Evolutionary conservation across 2,113 vertebrate genomes (phyloP).

Genomic region (Anser brachyrhynchus): DNA sequence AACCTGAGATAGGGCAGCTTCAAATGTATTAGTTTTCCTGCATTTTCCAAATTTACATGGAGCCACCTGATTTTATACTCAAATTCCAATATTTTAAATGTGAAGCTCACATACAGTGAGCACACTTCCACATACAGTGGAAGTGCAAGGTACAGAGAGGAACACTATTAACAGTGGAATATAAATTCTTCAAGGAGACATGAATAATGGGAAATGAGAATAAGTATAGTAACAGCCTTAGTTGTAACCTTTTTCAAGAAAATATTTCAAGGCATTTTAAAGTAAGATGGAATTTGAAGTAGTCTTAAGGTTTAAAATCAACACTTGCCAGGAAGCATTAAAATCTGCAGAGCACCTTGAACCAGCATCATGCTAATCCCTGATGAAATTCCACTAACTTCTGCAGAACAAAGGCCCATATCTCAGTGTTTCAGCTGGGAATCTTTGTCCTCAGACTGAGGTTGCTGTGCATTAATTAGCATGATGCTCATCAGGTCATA

Average conservation of each 20-base stretch:
- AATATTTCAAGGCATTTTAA: neutral
- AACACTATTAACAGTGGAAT: neutral
- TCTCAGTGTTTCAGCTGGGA: neutral
- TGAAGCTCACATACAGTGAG: rapidly evolving
- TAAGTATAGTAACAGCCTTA: neutral
- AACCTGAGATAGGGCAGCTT: neutral
- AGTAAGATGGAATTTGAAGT: constrained; percentile 1
- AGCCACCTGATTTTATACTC: neutral
- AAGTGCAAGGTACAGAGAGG: neutral
- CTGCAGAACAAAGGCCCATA: neutral
- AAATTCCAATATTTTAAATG: neutral
- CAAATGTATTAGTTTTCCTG: neutral
- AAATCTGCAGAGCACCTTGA: constrained; percentile 27
- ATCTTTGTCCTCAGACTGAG: neutral
- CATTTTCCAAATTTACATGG: neutral
- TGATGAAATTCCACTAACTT: neutral
- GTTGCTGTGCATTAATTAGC: neutral
- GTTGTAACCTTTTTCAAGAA: neutral
- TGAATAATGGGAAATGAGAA: neutral
- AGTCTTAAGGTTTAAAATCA: constrained; percentile 11
- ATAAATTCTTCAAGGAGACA: neutral
- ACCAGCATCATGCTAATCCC: neutral
- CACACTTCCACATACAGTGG: neutral
- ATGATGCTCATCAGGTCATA: neutral
- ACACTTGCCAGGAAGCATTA: constrained; percentile 8